Evolutionary conservation across 2,888 invertebrate genomes (phyloP), one percentile per base, ranked within the genome.

Genomic region (Diplolepis rosae): DNA sequence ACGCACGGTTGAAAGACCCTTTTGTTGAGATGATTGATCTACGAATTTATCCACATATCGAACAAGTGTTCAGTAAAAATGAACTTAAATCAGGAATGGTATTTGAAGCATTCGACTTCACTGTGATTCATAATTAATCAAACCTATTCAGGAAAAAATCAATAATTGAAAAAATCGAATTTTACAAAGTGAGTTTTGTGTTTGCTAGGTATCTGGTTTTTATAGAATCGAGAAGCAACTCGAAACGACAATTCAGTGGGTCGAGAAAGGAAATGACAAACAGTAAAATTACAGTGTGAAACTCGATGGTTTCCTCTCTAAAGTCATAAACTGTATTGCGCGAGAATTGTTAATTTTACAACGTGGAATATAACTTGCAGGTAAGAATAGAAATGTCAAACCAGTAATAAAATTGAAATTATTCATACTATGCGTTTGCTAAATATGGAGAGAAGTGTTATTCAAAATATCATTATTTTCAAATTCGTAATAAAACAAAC

Each of bases 331-430:
- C 13, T 35, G 56, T 56, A 56, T 56, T 56, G 56, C 35, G 6
- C n/a, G 32, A 56, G 56, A 35, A 56, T 56, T 35, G 56, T 56
- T 56, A 56, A 56, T 56, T 56, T 56, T 56, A 56, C 15, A 13
- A 22, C 35, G 35, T 35, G 35, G 56, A 56, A 56, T 56, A 56
- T 56, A 35, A 56, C 35, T 32, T 35, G 32, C 56, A 56, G 35
- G 32, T 56, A 32, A 9, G 24, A 22, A 35, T 32, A 24, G 27
- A 35, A 56, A 11, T 56, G n/a, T 27, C 27, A 28, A 24, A 51
- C 28, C 27, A 51, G 51, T n/a, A 51, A 35, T 56, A 35, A 35
- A 56, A 45, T 45, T 45, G 0, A 18, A 45, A 15, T 18, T 45
- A 18, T 18, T 3, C 45, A n/a, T n/a, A n/a, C n/a, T n/a, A n/a